Conservation (phyloP, 2,113 vertebrate genomes). For the Actenoides lindsayi region DNA sequence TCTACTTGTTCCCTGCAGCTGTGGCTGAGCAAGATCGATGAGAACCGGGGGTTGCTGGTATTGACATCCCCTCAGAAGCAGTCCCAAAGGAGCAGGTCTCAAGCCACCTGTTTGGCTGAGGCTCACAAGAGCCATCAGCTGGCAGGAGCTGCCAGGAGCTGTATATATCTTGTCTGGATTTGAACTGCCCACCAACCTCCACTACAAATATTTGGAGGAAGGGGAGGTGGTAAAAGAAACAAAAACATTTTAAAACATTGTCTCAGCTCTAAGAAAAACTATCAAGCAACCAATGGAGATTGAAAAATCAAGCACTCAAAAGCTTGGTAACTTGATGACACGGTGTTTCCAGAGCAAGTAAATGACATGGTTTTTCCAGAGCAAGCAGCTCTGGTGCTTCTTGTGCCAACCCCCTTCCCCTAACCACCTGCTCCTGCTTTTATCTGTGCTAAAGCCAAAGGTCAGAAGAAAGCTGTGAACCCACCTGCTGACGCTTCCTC, state of each 20-base stretch:
- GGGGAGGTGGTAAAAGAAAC: not conserved
- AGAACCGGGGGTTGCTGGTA: not conserved
- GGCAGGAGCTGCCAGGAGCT: not conserved
- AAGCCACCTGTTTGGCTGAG: not conserved
- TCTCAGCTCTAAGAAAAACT: not conserved
- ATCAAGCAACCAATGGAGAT: not conserved
- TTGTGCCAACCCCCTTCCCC: not conserved
- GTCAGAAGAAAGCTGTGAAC: not conserved
- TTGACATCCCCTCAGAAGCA: accelerated
- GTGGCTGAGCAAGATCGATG: not conserved
- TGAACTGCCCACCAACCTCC: not conserved
- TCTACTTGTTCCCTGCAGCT: not conserved
- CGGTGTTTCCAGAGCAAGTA: not conserved
- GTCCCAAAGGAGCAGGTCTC: not conserved
- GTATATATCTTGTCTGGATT: not conserved
- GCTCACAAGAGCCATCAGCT: not conserved
- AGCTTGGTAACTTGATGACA: not conserved
- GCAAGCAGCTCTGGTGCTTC: not conserved
- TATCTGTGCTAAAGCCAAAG: not conserved
- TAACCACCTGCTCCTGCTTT: not conserved
- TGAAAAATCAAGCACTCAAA: not conserved
- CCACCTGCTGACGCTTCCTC: not conserved
- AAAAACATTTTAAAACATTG: not conserved
- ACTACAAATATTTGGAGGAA: not conserved
- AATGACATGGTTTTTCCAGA: not conserved